Conservation (phyloP, 2,888 invertebrate species). For the Protodeltote pygarga region DNA sequence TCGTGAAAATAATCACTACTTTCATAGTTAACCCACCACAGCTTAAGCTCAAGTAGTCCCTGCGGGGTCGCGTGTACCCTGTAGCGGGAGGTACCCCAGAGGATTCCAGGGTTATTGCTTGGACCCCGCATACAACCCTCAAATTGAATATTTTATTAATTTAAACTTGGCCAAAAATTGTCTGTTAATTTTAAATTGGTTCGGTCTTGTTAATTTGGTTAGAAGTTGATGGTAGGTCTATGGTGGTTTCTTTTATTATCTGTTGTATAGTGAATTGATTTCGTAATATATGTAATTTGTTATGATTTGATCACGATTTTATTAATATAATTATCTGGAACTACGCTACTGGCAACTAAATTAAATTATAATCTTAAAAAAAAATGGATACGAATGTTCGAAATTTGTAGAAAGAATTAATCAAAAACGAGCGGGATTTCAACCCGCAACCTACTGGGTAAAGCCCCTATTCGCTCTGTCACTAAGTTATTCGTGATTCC, state of each 20-base stretch:
- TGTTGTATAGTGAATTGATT: too few relatives aligned
- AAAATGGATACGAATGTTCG: too few relatives aligned
- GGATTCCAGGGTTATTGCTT: slow-evolving; percentile 67
- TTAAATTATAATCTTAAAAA: too few relatives aligned
- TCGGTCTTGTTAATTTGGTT: slow-evolving; percentile 20
- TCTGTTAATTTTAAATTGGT: slow-evolving; percentile 54
- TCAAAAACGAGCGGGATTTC: too few relatives aligned
- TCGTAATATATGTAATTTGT: too few relatives aligned
- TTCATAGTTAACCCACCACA: slow-evolving; percentile 50
- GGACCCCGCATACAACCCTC: slow-evolving; percentile 51
- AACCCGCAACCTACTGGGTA: too few relatives aligned
- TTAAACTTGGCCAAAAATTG: slow-evolving; percentile 60
- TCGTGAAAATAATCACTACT: slow-evolving; percentile 64
- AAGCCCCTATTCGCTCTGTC: too few relatives aligned
- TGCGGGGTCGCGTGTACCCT: slow-evolving; percentile 71
- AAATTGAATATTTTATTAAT: slow-evolving; percentile 79
- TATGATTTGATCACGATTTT: too few relatives aligned
- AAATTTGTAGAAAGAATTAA: too few relatives aligned
- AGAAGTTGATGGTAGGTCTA: neutral
- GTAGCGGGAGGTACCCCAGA: slow-evolving; percentile 55
- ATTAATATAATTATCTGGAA: too few relatives aligned
- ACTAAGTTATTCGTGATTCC: too few relatives aligned
- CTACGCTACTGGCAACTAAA: too few relatives aligned
- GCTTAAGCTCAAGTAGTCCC: slow-evolving; percentile 76
- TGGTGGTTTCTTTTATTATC: neutral